phyloP scores from a whole-genome alignment of 2,797 vertebrate species.

The Acanthornis magna region DNA sequence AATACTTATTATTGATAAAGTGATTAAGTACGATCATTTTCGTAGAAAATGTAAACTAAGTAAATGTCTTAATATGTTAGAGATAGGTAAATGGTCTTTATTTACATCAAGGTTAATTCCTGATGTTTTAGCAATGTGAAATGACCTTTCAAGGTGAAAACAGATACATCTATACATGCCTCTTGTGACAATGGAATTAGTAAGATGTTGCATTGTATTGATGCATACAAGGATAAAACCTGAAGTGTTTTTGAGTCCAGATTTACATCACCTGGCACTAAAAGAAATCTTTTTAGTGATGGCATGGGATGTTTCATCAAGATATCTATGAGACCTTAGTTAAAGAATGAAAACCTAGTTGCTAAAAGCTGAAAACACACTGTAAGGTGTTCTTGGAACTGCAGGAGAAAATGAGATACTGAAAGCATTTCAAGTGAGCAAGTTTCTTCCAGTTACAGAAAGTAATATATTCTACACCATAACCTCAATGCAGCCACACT shows the following conservation, averaged over 20 bases:
- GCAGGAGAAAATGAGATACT: background rate
- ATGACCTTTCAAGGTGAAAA: background rate
- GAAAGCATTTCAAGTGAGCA: background rate
- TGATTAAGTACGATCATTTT: background rate
- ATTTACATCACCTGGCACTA: background rate
- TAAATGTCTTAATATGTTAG: background rate
- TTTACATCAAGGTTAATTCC: background rate
- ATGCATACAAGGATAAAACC: background rate
- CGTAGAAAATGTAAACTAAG: background rate
- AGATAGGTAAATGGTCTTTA: background rate
- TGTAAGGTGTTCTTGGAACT: background rate
- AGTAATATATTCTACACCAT: background rate
- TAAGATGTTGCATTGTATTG: background rate
- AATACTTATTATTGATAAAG: background rate
- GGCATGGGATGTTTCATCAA: background rate
- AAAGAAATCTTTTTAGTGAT: background rate
- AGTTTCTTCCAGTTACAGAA: background rate
- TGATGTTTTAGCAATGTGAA: background rate
- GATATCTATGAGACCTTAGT: background rate
- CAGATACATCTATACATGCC: background rate
- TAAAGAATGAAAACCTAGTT: background rate
- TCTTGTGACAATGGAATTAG: background rate
- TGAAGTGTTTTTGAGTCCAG: background rate
- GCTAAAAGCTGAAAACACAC: background rate
- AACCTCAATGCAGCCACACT: background rate